A percentile compares a stretch with the other conserved stretches of the same genome.
Conservation (phyloP, 2,888 invertebrate species). For the Antitype chi region DNA sequence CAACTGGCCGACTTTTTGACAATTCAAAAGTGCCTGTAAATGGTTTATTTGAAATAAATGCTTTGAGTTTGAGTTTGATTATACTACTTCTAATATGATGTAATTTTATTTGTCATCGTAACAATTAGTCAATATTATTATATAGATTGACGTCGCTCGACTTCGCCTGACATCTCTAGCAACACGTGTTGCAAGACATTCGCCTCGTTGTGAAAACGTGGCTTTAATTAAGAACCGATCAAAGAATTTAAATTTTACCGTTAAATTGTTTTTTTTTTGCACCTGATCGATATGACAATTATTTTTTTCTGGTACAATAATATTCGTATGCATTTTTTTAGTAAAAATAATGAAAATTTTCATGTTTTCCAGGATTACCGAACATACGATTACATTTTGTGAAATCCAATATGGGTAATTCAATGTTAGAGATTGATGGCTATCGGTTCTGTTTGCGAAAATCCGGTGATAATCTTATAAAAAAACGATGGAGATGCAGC, state of each 20-base stretch:
- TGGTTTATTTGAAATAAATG: too few relatives aligned
- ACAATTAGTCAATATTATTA: too few relatives aligned
- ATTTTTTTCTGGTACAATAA: background rate
- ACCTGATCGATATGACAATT: too few relatives aligned
- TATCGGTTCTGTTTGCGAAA: conserved; percentile 12
- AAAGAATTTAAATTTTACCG: background rate
- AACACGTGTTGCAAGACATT: background rate
- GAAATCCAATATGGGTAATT: conserved; percentile 23
- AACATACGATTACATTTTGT: background rate
- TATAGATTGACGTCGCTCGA: background rate
- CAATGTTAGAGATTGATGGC: conserved; percentile 28
- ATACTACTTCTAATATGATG: too few relatives aligned
- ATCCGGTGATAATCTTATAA: background rate
- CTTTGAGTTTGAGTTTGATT: too few relatives aligned
- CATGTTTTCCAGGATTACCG: background rate
- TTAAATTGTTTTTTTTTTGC: background rate
- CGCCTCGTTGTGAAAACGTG: background rate
- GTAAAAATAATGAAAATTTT: background rate
- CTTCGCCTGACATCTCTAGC: background rate
- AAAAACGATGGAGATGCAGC: conserved; percentile 37
- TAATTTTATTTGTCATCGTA: background rate
- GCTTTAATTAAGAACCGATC: background rate
- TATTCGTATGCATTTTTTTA: background rate
- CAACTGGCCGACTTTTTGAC: too few relatives aligned
- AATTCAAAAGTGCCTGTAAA: too few relatives aligned